Evolutionary conservation across 2,113 vertebrate genomes (phyloP), one percentile per base, ranked within the genome.

Genomic region (Vulpes lagopus): DNA sequence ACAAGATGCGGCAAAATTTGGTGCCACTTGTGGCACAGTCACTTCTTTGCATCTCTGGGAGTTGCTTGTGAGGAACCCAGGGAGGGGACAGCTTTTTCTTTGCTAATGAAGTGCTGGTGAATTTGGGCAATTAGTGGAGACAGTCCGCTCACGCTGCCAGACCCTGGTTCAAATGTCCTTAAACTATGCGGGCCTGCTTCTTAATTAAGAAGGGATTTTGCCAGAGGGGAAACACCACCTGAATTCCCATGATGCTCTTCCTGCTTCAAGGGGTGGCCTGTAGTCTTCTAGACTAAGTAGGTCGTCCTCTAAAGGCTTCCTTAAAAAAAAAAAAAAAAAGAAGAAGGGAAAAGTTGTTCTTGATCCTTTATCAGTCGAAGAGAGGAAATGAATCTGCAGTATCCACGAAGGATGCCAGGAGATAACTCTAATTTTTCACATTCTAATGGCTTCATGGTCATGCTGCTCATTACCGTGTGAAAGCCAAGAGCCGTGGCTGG

Each of bases 11-110:
- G 10, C 8, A 89, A 98, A 30, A 67, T 97, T 71, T 98, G 98
- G 96, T 91, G 97, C 98, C 98, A 96, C 55, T 98, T 71, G 94
- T 95, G 98, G 76, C 81, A 5, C 2, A 0, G 19, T 23, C 11
- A 3, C 57, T 17, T 64, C 30, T 71, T 43, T 79, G 96, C 76
- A 0, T 73, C 71, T 12, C 30, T 8, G 82, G 55, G 32, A 60
- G 25, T 79, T 65, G 55, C 43, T 4, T 8, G 17, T 4, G 38
- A 60, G 0, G 17, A 5, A 51, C 22, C 1, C 8, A 8, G 55
- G 5, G 11, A 15, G 0, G 27, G 1, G 5, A 5, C 1, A 15
- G 5, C 1, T 25, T 78, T 32, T 85, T 49, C 65, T 4, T 69
- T 73, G 49, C 22, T 49, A 55, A 82, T 15, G 1, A 1, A 2